These are phyloP conservation scores for Apodemia duryi DNA, from an alignment of 2,888 invertebrate species.

Conservation along the genomic window DNA sequence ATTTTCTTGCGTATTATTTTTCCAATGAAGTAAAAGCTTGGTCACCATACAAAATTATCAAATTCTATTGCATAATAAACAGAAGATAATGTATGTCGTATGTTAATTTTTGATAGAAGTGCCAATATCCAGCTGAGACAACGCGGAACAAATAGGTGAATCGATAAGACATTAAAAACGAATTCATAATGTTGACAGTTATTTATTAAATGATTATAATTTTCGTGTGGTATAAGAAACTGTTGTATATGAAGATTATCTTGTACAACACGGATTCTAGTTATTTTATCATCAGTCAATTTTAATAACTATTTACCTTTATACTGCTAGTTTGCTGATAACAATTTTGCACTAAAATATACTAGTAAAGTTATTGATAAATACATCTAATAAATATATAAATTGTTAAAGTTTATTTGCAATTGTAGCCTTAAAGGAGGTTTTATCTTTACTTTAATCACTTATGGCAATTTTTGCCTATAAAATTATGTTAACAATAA, in stretches of 20 bases:
- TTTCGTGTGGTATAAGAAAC: not conserved
- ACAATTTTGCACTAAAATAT: too few relatives aligned
- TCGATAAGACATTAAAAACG: conserved; percentile 23
- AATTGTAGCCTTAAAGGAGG: too few relatives aligned
- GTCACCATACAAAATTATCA: conserved; percentile 31
- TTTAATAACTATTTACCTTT: too few relatives aligned
- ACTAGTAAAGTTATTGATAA: too few relatives aligned
- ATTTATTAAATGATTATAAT: not conserved
- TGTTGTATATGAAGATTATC: not conserved
- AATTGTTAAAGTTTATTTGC: too few relatives aligned
- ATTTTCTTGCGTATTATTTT: too few relatives aligned
- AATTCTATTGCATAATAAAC: conserved; percentile 23
- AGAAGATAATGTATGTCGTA: conserved; percentile 43
- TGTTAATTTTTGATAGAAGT: conserved; percentile 72
- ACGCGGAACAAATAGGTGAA: conserved; percentile 69
- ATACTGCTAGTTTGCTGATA: too few relatives aligned
- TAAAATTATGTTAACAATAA: too few relatives aligned
- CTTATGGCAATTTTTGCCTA: too few relatives aligned
- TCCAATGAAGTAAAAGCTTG: conserved; percentile 26
- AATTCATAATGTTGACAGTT: conserved; percentile 14
- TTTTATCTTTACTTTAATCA: too few relatives aligned
- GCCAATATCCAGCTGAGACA: conserved; percentile 67
- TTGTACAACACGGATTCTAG: not conserved
- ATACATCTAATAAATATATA: too few relatives aligned
- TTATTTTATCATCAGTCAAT: too few relatives aligned